Percentiles rank a stretch among this genome's conserved stretches.
Conservation (phyloP, 2,113 vertebrate genomes). For the Phoenicopterus ruber region DNA sequence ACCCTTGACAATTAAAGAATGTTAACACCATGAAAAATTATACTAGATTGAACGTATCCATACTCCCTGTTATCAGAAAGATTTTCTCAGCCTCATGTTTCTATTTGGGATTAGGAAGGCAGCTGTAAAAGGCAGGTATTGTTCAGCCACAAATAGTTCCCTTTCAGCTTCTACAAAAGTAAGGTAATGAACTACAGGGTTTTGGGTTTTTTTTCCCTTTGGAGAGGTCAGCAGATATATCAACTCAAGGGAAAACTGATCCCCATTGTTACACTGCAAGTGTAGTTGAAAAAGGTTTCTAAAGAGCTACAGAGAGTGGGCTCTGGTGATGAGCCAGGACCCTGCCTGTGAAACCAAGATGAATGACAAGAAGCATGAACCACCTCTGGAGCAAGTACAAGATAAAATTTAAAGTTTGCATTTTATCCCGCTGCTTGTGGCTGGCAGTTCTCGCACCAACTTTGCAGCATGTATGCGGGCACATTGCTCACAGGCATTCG, state of each 20-base stretch:
- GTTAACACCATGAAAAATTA: not conserved
- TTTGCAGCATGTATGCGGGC: rapidly evolving
- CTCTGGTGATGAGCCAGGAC: not conserved
- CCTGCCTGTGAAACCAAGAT: not conserved
- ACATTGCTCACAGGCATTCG: not conserved
- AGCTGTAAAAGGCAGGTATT: conserved; percentile 41
- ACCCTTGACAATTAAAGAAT: not conserved
- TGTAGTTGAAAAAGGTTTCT: not conserved
- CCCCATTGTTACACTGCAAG: not conserved
- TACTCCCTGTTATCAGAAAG: not conserved
- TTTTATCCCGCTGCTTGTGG: rapidly evolving
- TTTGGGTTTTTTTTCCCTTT: not conserved
- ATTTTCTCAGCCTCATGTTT: conserved; percentile 41
- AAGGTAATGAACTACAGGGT: conserved; percentile 45
- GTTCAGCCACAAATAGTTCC: conserved; percentile 17
- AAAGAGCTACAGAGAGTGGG: not conserved
- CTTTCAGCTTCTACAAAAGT: conserved; percentile 17
- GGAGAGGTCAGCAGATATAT: conserved; percentile 27
- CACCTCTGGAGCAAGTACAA: not conserved
- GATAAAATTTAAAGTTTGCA: not conserved
- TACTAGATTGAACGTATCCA: not conserved
- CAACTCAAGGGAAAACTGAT: conserved; percentile 31
- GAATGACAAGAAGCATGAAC: not conserved
- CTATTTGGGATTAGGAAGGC: conserved; percentile 14
- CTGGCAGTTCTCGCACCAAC: not conserved